Evolutionary conservation across 2,797 vertebrate species (phyloP), one percentile per base, ranked within the genome.

Genomic region (Crocodylus rhombifer): DNA sequence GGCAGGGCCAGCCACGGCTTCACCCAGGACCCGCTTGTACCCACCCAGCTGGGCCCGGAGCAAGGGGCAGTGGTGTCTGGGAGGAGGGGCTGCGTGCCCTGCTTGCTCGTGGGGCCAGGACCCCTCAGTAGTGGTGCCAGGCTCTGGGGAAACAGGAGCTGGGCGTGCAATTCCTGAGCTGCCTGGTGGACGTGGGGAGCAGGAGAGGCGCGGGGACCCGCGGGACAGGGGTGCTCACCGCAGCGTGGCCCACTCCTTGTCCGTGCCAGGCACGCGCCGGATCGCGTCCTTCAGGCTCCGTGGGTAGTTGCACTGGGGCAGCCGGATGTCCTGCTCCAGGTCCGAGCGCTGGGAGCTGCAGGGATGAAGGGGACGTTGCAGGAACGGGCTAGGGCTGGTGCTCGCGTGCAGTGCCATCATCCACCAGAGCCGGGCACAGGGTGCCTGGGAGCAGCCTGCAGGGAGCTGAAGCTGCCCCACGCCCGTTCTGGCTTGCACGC

Each of bases 201-300:
- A 4, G 42, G 60, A 56, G 64, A 57, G 51, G n/a, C 0, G 1
- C 8, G n/a, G 51, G 14, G 63, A n/a, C 0, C 13, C 12, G 5
- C 9, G 5, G 0, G 1, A 62, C 2, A 42, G 2, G 0, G 1
- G 26, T 57, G 91, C 80, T 96, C 85, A 94, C 94, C 1, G 1
- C 83, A 96, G 89, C 69, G n/a, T 64, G 79, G 74, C 67, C 95
- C 94, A 88, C 33, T n/a, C 23, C 23, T 92, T 56, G 75, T 13
- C 28, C 42, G 11, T 1, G 2, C 5, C 63, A 12, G 80, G 51
- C 21, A 90, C 95, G 0, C 23, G 60, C 60, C 77, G 65, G 65
- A 98, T 96, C 0, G 93, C 73, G 18, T 97, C 93, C 87, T 98
- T 97, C 89, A 98, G 97, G 69, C 63, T 87, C 33, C 58, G 3